Percentiles rank a stretch among this genome's conserved stretches.
Conservation (phyloP, 2,888 invertebrate genomes). For the Syrphus vitripennis region DNA sequence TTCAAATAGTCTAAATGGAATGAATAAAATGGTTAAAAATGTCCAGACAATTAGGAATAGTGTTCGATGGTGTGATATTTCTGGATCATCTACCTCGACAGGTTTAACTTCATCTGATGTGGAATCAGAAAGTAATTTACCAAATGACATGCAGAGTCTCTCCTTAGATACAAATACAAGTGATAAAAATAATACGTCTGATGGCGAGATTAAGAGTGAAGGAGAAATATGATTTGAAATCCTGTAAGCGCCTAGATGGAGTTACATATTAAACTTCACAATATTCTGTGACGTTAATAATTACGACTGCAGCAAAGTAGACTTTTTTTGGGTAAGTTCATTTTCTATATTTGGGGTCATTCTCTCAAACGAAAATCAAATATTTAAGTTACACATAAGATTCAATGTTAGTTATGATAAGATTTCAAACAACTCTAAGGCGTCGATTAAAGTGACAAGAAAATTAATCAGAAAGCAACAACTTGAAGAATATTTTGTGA, state of each 20-base stretch:
- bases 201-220: conserved; percentile 47
- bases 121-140: not conserved
- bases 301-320: not conserved
- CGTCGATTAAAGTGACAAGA: too few relatives aligned
- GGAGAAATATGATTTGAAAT: conserved; percentile 18
- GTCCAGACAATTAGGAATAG: not conserved
- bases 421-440: too few relatives aligned
- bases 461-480: too few relatives aligned
- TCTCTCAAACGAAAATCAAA: too few relatives aligned
- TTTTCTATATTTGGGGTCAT: too few relatives aligned
- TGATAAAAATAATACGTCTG: conserved; percentile 1
- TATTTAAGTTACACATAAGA: too few relatives aligned
- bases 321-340: not conserved
- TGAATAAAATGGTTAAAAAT: not conserved
- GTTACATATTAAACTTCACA: not conserved
- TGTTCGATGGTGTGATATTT: not conserved
- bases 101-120: not conserved
- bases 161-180: too few relatives aligned
- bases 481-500: too few relatives aligned
- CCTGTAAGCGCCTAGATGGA: not conserved
- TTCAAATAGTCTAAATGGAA: not conserved
- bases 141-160: not conserved
- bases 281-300: not conserved
- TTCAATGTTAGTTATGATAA: too few relatives aligned
- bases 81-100: not conserved